Conservation (phyloP, 2,888 invertebrate genomes). For the Caenorhabditis sp. region DNA sequence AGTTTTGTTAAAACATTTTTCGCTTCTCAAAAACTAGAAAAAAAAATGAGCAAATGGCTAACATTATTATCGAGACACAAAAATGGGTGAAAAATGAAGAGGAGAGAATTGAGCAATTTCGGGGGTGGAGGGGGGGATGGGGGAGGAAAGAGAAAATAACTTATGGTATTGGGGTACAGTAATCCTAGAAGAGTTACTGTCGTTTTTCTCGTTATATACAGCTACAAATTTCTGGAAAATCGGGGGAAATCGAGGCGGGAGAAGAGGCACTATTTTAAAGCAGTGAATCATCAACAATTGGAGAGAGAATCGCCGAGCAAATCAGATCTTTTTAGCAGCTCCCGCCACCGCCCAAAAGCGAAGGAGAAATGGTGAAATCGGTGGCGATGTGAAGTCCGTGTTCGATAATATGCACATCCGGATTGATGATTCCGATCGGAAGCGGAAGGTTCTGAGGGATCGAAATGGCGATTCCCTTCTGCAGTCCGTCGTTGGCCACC, state of each 20-base stretch:
- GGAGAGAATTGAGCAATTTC: conserved; percentile 34
- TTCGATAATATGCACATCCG: conserved; percentile 73
- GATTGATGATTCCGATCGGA: conserved; percentile 73
- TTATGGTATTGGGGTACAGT: too few species aligned
- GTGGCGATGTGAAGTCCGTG: conserved; percentile 75
- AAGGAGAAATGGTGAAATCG: conserved; percentile 74
- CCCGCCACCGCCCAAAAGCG: conserved; percentile 60
- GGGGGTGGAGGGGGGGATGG: background rate
- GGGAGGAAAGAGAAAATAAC: conserved; percentile 20
- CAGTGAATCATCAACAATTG: conserved; percentile 33
- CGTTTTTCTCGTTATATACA: conserved; percentile 43
- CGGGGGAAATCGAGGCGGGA: background rate
- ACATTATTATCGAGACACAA: conserved; percentile 28
- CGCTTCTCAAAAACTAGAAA: background rate
- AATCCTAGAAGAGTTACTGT: background rate
- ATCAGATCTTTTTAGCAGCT: conserved; percentile 16
- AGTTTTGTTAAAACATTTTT: background rate
- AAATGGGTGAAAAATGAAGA: background rate
- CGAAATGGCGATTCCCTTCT: conserved; percentile 72
- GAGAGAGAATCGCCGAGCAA: background rate
- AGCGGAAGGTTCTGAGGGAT: conserved; percentile 70
- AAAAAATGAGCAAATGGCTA: conserved; percentile 33
- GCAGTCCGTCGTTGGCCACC: conserved; percentile 75
- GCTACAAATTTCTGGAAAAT: conserved; percentile 12
- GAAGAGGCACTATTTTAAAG: conserved; percentile 48